Conservation (phyloP, 2,888 invertebrate genomes). For the Eumerus sabulonum region DNA sequence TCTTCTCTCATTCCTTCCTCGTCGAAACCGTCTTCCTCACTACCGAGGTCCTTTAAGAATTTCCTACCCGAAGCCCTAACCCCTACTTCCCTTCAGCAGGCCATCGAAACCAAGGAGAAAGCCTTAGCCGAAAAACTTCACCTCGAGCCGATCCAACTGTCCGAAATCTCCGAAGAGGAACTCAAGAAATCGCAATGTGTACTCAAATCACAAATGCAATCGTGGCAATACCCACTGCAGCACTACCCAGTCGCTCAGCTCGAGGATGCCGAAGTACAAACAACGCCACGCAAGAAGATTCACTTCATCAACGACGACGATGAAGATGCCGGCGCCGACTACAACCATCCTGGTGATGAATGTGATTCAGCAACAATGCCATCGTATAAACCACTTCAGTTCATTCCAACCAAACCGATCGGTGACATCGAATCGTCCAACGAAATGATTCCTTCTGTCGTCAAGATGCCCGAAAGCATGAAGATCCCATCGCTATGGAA, state of each 20-base stretch:
- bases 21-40: constrained; percentile 69
- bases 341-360: constrained; percentile 48
- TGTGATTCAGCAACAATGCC: constrained; percentile 34
- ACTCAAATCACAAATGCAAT: constrained; percentile 47
- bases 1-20: constrained; percentile 56
- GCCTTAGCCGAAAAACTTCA: constrained; percentile 77
- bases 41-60: constrained; percentile 71
- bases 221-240: constrained; percentile 49
- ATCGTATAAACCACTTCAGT: constrained; percentile 66
- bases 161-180: constrained; percentile 72
- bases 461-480: constrained; percentile 78
- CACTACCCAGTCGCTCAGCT: constrained; percentile 60
- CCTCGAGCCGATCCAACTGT: constrained; percentile 73
- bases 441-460: constrained; percentile 68
- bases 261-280: constrained; percentile 74
- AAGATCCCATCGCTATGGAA: constrained; percentile 82
- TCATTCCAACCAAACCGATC: constrained; percentile 70
- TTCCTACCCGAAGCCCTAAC: constrained; percentile 81
- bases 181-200: constrained; percentile 68
- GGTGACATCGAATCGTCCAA: constrained; percentile 37
- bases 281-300: constrained; percentile 72
- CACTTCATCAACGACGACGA: constrained; percentile 67
- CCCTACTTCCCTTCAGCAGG: constrained; percentile 84
- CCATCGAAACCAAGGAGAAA: constrained; percentile 88
- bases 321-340: constrained; percentile 38